A percentile compares a stretch with the other conserved stretches of the same genome.
Conservation (phyloP, 2,113 vertebrate species). For the Morone chrysops region DNA sequence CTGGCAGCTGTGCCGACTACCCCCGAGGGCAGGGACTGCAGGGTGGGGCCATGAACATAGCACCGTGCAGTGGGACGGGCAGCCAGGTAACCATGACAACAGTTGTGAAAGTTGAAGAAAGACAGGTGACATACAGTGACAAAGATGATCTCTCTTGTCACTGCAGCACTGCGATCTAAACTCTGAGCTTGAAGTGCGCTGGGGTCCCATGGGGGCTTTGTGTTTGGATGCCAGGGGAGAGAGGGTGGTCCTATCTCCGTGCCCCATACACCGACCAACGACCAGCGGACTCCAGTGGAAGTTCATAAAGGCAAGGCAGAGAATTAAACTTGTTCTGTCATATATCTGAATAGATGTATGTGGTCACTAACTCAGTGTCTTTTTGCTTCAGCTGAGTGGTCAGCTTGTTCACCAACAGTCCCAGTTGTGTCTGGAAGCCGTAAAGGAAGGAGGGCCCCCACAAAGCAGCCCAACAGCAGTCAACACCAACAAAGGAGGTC, state of each 20-base stretch:
- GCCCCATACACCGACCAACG: slow-evolving; percentile 69
- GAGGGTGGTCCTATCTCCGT: slow-evolving; percentile 85
- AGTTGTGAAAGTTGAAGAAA: background rate
- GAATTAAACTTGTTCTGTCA: background rate
- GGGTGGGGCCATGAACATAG: slow-evolving; percentile 78
- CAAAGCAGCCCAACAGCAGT: slow-evolving; percentile 5
- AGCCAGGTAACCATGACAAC: slow-evolving; percentile 83
- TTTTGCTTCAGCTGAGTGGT: slow-evolving; percentile 81
- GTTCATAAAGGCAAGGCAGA: slow-evolving; percentile 84
- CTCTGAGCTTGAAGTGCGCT: slow-evolving; percentile 83
- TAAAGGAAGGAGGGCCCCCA: slow-evolving; percentile 57
- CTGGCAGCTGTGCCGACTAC: slow-evolving; percentile 88
- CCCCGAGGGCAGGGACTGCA: slow-evolving; percentile 55
- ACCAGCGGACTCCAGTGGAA: slow-evolving; percentile 85
- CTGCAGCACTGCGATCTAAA: slow-evolving; percentile 87
- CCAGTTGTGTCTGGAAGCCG: slow-evolving; percentile 89
- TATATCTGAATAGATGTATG: too few relatives aligned
- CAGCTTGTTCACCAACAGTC: slow-evolving; percentile 88
- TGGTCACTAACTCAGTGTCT: background rate
- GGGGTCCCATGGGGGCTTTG: slow-evolving; percentile 74
- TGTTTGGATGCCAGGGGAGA: slow-evolving; percentile 85
- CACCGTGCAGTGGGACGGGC: slow-evolving; percentile 86
- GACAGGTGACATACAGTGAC: background rate
- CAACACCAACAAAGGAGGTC: slow-evolving; percentile 54
- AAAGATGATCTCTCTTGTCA: slow-evolving; percentile 19